Evolutionary conservation across 2,888 invertebrate genomes (phyloP), one percentile per base, ranked within the genome.

Genomic region (Cataglyphis albicans): DNA sequence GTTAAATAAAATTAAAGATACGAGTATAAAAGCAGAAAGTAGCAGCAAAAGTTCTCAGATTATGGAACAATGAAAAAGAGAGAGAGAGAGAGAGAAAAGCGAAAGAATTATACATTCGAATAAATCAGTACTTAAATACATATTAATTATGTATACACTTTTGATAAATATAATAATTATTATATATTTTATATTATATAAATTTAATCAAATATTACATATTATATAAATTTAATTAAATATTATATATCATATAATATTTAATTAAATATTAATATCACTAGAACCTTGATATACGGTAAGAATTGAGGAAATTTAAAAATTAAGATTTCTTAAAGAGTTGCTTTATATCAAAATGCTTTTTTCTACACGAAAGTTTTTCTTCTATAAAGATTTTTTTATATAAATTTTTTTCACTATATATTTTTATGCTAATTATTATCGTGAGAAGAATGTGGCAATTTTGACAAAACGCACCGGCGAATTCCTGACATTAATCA

Each of bases 401-500:
- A 29, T 41, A 12, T 18, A 41, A 7, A 29, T 61, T 0, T 48
- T 1, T 48, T 48, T 48, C 18, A 18, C 48, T 74, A 10, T 38
- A 9, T 6, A 32, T 72, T 3, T 59, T 73, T 64, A 15, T 1
- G 9, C 44, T 61, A 64, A 64, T 64, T 64, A 21, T 32, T 3
- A 32, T 64, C 18, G 44, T n/a, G 7, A 32, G 9, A 64, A 75
- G 9, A 64, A 75, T 10, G 35, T 32, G 32, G 21, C 3, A 75
- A 48, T 64, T 75, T 64, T 61, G 48, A 63, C 63, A 74, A 61
- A 74, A 32, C 44, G 21, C 21, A 32, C 21, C n/a, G 63, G 44
- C 29, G 10, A 74, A 73, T 44, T 15, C 41, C 41, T 32, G 64
- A 63, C 64, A 63, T 74, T 74, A 74, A 74, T 74, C 64, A 74